phyloP scores from a whole-genome alignment of 2,888 invertebrate genomes.

The Drosophila neonasuta region DNA sequence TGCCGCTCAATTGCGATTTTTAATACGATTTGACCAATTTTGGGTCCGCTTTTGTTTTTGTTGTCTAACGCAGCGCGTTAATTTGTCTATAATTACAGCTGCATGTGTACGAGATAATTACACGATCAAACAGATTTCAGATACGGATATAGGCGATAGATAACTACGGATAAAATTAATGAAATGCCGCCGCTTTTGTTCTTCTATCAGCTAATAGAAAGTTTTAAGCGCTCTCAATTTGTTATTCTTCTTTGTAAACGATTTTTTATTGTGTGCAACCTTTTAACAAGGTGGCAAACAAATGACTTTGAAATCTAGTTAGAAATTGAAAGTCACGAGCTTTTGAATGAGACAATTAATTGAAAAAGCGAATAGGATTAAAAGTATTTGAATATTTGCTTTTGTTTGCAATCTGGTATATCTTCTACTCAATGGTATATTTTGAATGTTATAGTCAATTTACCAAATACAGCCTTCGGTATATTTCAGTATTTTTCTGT shows the following conservation, averaged over 20 bases:
- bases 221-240: constrained; percentile 4
- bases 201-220: background rate
- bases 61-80: constrained; percentile 56
- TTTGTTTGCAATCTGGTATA: no score
- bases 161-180: constrained; percentile 19
- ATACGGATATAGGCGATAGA: background rate
- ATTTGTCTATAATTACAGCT: constrained; percentile 67
- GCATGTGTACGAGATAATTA: constrained; percentile 41
- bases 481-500: no score
- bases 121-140: constrained; percentile 26
- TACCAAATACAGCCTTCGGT: no score
- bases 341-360: background rate
- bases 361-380: no score
- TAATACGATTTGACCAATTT: constrained; percentile 67
- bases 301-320: background rate
- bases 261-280: background rate
- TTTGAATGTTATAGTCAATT: no score
- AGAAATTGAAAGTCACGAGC: background rate
- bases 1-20: constrained; percentile 51
- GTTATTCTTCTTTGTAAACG: constrained; percentile 8
- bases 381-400: background rate
- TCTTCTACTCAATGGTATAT: no score
- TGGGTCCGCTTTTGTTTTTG: constrained; percentile 21
- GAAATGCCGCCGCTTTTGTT: constrained; percentile 17
- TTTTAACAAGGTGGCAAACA: background rate